phyloP scores from a whole-genome alignment of 2,888 invertebrate genomes.

The Parapristionchus giblindavisi region DNA sequence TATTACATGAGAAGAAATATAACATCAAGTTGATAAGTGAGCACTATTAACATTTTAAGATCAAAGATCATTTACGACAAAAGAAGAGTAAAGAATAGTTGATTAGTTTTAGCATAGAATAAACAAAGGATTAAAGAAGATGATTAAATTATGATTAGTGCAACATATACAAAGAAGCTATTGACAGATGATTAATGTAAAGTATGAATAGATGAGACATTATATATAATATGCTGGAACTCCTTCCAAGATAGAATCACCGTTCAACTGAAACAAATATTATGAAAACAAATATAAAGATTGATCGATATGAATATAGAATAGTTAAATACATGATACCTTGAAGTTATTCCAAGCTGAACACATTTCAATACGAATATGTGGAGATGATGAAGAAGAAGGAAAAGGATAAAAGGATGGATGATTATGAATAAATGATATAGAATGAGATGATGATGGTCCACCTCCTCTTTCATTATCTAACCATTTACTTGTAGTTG shows the following conservation, averaged over 20 bases:
- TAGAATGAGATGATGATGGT: too few relatives aligned
- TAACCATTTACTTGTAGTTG: neutral
- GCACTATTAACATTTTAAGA: too few relatives aligned
- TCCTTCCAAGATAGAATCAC: slow-evolving; percentile 27
- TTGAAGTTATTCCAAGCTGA: slow-evolving; percentile 33
- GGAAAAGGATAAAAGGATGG: neutral
- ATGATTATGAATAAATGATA: neutral
- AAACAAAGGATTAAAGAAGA: too few relatives aligned
- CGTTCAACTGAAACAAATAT: slow-evolving; percentile 25
- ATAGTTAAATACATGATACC: neutral
- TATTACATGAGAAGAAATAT: too few relatives aligned
- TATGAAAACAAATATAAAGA: too few relatives aligned
- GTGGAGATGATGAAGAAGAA: neutral
- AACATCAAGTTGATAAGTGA: too few relatives aligned
- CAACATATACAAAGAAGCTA: too few relatives aligned
- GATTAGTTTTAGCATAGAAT: too few relatives aligned
- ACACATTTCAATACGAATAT: neutral
- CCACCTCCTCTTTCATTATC: neutral
- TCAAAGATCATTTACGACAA: too few relatives aligned
- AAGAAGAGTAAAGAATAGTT: too few relatives aligned
- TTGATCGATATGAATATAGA: neutral
- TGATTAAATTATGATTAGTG: too few relatives aligned
- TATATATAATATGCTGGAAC: slow-evolving; percentile 4
- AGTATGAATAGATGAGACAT: neutral
- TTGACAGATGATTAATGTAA: too few relatives aligned